Conservation (phyloP, 2,113 vertebrate genomes). For the Miniopterus natalensis region DNA sequence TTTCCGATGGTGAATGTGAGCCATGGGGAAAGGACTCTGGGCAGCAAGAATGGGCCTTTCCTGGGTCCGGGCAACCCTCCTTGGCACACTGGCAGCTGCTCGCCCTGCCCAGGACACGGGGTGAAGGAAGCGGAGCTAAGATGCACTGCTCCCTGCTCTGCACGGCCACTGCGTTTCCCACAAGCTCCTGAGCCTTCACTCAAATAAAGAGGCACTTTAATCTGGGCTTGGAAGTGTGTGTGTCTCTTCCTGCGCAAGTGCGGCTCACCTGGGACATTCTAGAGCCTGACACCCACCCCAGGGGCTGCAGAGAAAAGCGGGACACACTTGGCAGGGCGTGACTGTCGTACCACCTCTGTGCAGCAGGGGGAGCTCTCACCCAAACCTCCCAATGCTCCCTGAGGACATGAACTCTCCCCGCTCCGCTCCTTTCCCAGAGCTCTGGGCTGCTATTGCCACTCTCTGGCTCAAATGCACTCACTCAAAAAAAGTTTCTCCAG, state of each 20-base stretch:
- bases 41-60: background rate
- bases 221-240: background rate
- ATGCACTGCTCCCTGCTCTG: accelerated
- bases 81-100: background rate
- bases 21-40: accelerated
- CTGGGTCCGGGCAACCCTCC: accelerated
- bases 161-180: accelerated
- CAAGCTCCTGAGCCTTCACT: background rate
- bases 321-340: accelerated
- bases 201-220: background rate
- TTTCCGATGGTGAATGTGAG: accelerated
- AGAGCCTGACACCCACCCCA: accelerated
- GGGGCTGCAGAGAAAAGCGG: background rate
- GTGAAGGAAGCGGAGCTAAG: background rate
- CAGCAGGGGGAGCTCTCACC: slow-evolving; percentile 57
- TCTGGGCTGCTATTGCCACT: too few relatives aligned
- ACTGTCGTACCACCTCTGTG: background rate
- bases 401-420: accelerated
- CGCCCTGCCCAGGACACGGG: accelerated
- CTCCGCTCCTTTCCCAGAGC: background rate
- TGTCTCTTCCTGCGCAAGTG: background rate
- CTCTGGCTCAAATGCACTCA: background rate
- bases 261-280: background rate
- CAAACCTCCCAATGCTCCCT: background rate
- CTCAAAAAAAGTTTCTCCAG: background rate